Conservation (phyloP, 2,797 vertebrate species). For the Characodon lateralis region DNA sequence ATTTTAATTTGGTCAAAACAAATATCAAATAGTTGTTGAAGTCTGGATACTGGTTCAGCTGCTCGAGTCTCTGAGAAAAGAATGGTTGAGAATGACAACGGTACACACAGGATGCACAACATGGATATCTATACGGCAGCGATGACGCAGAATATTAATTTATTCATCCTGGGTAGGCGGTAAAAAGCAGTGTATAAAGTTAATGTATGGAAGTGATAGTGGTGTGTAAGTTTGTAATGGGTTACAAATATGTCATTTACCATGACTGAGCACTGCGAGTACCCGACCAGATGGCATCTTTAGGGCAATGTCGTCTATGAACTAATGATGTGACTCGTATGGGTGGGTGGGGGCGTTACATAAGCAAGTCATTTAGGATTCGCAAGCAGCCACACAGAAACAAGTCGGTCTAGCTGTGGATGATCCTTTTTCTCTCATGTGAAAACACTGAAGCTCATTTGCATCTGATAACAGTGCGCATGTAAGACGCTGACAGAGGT, state of each 20-base stretch:
- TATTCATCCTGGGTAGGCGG: neutral
- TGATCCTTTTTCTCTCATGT: conserved; percentile 1
- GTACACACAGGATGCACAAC: conserved; percentile 6
- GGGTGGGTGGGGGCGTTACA: conserved; percentile 1
- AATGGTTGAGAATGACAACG: conserved; percentile 82
- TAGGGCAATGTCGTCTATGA: conserved; percentile 26
- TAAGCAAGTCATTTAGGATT: conserved; percentile 43
- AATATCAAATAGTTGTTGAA: conserved; percentile 99
- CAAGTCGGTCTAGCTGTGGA: neutral
- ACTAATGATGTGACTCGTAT: conserved; percentile 37
- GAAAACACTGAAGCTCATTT: conserved; percentile 1
- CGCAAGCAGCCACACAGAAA: conserved; percentile 16
- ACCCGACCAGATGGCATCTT: conserved; percentile 52
- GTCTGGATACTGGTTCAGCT: conserved; percentile 97
- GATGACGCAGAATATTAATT: neutral
- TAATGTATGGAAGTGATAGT: conserved; percentile 2
- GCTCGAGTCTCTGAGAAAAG: conserved; percentile 91
- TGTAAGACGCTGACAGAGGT: neutral
- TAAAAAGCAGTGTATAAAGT: neutral
- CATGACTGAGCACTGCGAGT: conserved; percentile 1
- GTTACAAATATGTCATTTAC: conserved; percentile 48
- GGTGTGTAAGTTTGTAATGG: conserved; percentile 5
- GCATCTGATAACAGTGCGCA: neutral
- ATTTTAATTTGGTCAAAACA: conserved; percentile 96
- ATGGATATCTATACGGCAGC: neutral